Base-by-base conservation (phyloP, 2,797 vertebrate genomes). In the Coranthus polyacanthus region DNA sequence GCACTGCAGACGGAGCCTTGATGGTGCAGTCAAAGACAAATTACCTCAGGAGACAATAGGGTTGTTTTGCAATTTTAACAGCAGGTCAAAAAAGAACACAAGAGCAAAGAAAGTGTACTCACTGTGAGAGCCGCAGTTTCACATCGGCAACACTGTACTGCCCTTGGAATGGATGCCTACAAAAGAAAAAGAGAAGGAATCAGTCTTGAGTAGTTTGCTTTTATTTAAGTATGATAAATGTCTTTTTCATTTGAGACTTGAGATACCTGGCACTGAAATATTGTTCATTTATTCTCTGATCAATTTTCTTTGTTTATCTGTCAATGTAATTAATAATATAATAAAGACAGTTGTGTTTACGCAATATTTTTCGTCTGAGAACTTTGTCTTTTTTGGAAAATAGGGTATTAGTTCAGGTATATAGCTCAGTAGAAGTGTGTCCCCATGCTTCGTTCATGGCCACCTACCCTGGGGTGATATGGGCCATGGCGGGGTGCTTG, bases 141-240 rank as follows among this genome's bases (percentile, higher is more conserved):
- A 99, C 94, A 43, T 99, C 98, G 0, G 96, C 90, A 3, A 99
- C 97, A 0, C 96, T 97, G 89, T 99, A 99, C 78, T 99, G 96
- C 32, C 98, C 97, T 84, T 98, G 97, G 85, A 98, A 99, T 3
- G 97, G 97, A 63, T 99, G 97, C 58, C 97, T 99, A 55, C 15
- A 88, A 84, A 73, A 82, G 3, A 74, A 6, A 24, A 6, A 1
- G 44, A 2, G 24, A 5, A 11, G 2, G 15, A 16, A 13, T 38
- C 11, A 32, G n/a, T n/a, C 38, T 9, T 8, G 9, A 6, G 29
- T 20, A 26, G 12, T n/a, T 15, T 7, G 0, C 4, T 39, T n/a
- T 39, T 39, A 7, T 39, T 36, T 39, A 7, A 39, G 7, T 8
- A 32, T 32, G 10, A 9, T 9, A 32, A 32, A 7, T 26, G 5